Percentiles rank a stretch among this genome's conserved stretches.
phyloP scores from a whole-genome alignment of 2,888 invertebrate species.

The Cepaea hortensis region DNA sequence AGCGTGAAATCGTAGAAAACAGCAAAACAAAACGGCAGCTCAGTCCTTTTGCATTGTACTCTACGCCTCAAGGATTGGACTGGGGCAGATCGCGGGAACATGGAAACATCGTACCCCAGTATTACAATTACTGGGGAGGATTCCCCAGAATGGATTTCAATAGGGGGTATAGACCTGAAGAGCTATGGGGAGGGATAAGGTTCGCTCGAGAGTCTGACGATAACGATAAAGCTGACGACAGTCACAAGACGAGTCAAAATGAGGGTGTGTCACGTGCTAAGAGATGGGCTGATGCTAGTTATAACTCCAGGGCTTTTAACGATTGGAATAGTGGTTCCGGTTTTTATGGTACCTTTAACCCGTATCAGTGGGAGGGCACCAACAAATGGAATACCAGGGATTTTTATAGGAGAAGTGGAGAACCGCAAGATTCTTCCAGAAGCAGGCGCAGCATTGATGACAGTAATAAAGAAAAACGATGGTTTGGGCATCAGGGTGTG shows the following conservation, averaged over 20 bases:
- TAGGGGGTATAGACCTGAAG: neutral
- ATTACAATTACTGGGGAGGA: neutral
- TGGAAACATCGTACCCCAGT: neutral
- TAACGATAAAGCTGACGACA: neutral
- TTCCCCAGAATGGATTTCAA: neutral
- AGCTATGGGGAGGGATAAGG: neutral
- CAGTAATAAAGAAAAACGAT: neutral
- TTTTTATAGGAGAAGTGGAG: neutral
- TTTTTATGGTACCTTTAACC: neutral
- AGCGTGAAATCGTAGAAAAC: neutral
- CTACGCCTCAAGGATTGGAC: neutral
- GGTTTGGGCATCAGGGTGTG: neutral
- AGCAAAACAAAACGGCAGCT: neutral
- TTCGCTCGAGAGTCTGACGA: neutral
- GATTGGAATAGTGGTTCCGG: neutral
- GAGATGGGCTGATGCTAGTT: neutral
- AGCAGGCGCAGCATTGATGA: constrained; percentile 3
- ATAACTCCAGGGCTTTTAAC: neutral
- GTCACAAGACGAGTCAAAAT: too few species aligned
- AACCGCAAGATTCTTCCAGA: neutral
- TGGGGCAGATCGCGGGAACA: neutral
- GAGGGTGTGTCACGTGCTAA: neutral
- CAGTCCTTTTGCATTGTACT: neutral
- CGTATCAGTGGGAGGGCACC: neutral
- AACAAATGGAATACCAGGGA: neutral